These are phyloP conservation scores for Macropis europaea DNA, from an alignment of 2,888 invertebrate genomes.

Conservation along the genomic window DNA sequence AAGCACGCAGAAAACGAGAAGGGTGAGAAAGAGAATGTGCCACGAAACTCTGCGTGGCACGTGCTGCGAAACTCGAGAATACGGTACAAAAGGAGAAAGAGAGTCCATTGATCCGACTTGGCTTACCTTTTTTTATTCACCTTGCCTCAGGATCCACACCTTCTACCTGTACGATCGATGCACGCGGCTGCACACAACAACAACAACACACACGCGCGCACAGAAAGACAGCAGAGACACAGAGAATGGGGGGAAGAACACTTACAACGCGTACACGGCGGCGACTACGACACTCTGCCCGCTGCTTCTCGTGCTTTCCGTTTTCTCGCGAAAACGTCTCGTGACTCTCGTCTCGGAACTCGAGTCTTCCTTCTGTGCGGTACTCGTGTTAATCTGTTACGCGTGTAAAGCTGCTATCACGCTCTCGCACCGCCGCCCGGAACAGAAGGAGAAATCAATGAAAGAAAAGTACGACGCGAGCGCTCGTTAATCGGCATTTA, in stretches of 20 bases:
- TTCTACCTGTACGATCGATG: slow-evolving; percentile 40
- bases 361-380: background rate
- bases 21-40: slow-evolving; percentile 38
- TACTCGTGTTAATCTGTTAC: no score
- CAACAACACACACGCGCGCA: background rate
- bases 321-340: background rate
- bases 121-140: slow-evolving; percentile 28
- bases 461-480: slow-evolving; percentile 73
- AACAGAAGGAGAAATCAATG: slow-evolving; percentile 73
- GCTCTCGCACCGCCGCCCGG: slow-evolving; percentile 72
- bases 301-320: background rate
- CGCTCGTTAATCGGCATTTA: slow-evolving; percentile 71
- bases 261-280: no score
- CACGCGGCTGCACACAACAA: slow-evolving; percentile 36
- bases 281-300: slow-evolving; percentile 16
- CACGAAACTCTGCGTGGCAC: slow-evolving; percentile 39
- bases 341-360: background rate
- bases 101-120: background rate
- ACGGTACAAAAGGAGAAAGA: background rate
- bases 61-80: slow-evolving; percentile 37
- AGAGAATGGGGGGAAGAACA: slow-evolving; percentile 23
- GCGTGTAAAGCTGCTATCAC: slow-evolving; percentile 58
- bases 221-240: slow-evolving; percentile 28
- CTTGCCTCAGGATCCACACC: slow-evolving; percentile 27
- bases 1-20: slow-evolving; percentile 37